Conservation (phyloP, 2,888 invertebrate species). For the Thalpophila matura region DNA sequence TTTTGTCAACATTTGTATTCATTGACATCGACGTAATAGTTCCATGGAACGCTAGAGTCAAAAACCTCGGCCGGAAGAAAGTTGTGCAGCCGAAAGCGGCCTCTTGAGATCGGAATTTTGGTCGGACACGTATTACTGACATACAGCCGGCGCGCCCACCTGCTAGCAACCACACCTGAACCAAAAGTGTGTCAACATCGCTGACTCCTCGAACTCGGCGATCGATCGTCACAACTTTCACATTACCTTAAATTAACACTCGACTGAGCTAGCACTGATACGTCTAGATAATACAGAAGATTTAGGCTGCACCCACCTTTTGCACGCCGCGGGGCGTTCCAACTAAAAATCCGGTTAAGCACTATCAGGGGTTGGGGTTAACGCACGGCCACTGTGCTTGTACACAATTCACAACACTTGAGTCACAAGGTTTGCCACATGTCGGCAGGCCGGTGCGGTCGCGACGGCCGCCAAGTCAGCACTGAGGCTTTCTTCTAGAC, state of each 20-base stretch:
- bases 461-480: slow-evolving; percentile 87
- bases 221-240: slow-evolving; percentile 89
- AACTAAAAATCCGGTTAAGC: slow-evolving; percentile 87
- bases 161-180: slow-evolving; percentile 86
- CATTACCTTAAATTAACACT: slow-evolving; percentile 89
- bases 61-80: slow-evolving; percentile 81
- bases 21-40: slow-evolving; percentile 30
- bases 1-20: slow-evolving; percentile 40
- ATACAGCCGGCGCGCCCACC: slow-evolving; percentile 86
- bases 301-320: slow-evolving; percentile 78
- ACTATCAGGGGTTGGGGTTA: slow-evolving; percentile 89
- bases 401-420: slow-evolving; percentile 87
- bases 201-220: slow-evolving; percentile 85
- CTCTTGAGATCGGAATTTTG: slow-evolving; percentile 87
- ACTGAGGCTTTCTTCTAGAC: slow-evolving; percentile 88
- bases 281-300: slow-evolving; percentile 68
- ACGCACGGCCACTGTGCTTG: slow-evolving; percentile 87
- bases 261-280: slow-evolving; percentile 72
- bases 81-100: slow-evolving; percentile 86
- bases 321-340: slow-evolving; percentile 84
- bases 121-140: slow-evolving; percentile 83
- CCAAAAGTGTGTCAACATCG: slow-evolving; percentile 88
- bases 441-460: slow-evolving; percentile 86
- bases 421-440: slow-evolving; percentile 86
- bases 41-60: slow-evolving; percentile 39